These are phyloP conservation scores for Chrysotoxum bicinctum DNA, from an alignment of 2,888 invertebrate genomes.

Conservation along the genomic window DNA sequence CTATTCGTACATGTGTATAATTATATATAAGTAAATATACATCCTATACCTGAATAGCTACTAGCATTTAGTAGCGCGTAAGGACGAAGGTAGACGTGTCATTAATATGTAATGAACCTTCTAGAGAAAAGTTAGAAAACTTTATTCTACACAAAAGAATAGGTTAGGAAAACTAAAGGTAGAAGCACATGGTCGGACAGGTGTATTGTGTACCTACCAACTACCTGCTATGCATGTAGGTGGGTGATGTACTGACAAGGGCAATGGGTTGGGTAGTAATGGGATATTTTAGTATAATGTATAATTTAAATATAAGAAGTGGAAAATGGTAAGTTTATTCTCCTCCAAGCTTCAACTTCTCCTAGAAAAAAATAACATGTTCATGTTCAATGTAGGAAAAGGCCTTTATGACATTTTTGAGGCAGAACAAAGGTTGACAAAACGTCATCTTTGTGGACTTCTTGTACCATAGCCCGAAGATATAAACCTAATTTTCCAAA, in stretches of 20 bases:
- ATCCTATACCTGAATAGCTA: not conserved
- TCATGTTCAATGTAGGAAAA: not conserved
- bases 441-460: constrained; percentile 8
- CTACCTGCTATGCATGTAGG: not conserved
- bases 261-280: constrained; percentile 39
- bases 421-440: constrained; percentile 36
- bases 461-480: constrained; percentile 42
- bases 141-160: constrained; percentile 29
- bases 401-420: constrained; percentile 16
- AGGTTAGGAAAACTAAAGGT: not conserved
- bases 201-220: constrained; percentile 1
- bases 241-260: constrained; percentile 42
- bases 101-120: constrained; percentile 69
- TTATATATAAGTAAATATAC: not conserved
- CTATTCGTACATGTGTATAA: not conserved
- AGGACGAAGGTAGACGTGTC: constrained; percentile 67
- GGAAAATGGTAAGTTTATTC: constrained; percentile 5
- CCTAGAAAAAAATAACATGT: not conserved
- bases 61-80: constrained; percentile 57
- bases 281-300: constrained; percentile 57
- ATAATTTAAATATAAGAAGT: constrained; percentile 55
- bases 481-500: constrained; percentile 50
- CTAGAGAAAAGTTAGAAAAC: constrained; percentile 59
- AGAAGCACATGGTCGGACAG: constrained; percentile 21
- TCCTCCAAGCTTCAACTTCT: not conserved